Base-by-base conservation (phyloP, 2,113 vertebrate species). In the Andinoacara biseriatus region DNA sequence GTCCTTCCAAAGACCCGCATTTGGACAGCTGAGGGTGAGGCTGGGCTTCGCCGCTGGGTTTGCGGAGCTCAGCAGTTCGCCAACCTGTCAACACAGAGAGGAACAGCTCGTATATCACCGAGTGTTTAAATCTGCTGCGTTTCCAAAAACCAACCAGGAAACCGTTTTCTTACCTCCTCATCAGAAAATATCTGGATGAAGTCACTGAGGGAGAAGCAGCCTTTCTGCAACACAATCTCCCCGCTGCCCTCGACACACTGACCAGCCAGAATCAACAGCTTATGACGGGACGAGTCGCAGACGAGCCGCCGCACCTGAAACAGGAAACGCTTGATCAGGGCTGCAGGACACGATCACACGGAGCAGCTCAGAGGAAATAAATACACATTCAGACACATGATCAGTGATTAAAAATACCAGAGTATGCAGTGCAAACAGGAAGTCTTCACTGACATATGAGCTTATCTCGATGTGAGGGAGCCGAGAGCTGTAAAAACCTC, bases 261-360 rank as follows among this genome's bases (percentile, higher is more conserved):
- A 52, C 98, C 98, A 0, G 96, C 96, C 0, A 99, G 95, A 82
- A 99, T 95, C 92, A 99, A 86, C 86, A 99, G 95, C 79, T 99
- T 99, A 90, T 98, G 96, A 49, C 91, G 93, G 0, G 98, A 96
- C 0, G 94, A 85, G 1, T 96, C 95, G 0, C 96, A 96, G 75
- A 99, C 72, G 9, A 99, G 96, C 58, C 95, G 96, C 11, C 96
- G 95, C 26, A 99, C 96, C 98, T 99, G 49, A 49, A 65, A 63
- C 4, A 40, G 77, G n/a, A 38, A 78, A 62, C n/a, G 20, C 18
- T 22, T 63, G 20, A 17, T 63, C 5, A 3, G 26, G 8, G 52
- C 9, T 9, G 13, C 6, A 52, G 22, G 22, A 69, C 13, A 2
- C 17, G 15, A 59, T 24, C 11, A 20, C 20, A 43, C 46, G 20